phyloP scores from a whole-genome alignment of 1,140 invertebrate species.

The Drosophila carrolli region DNA sequence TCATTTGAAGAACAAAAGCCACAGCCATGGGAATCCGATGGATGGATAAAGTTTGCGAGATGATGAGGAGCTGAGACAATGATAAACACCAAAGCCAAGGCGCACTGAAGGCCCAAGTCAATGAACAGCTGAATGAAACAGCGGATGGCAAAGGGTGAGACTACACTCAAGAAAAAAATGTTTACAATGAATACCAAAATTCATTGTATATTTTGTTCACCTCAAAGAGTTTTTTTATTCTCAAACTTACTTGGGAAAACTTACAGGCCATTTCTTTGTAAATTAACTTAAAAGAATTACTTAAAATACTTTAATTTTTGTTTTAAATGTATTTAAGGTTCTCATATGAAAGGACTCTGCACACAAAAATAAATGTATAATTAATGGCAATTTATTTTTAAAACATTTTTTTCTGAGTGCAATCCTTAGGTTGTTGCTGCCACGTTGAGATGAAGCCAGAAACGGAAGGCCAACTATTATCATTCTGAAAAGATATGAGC shows the following conservation, averaged over 20 bases:
- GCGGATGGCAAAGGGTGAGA: slow-evolving; percentile 1
- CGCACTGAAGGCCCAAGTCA: slow-evolving; percentile 7
- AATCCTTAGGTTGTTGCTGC: slow-evolving; percentile 27
- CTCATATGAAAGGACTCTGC: no score
- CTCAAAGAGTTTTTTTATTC: no score
- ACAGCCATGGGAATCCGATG: slow-evolving; percentile 21
- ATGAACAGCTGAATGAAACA: slow-evolving; percentile 15
- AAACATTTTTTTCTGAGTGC: not conserved
- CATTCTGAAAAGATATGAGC: slow-evolving; percentile 77
- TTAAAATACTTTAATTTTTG: no score
- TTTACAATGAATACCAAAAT: no score
- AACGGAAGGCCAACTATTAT: slow-evolving; percentile 72
- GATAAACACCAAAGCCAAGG: slow-evolving; percentile 46
- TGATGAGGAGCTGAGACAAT: slow-evolving; percentile 22
- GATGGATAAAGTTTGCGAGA: slow-evolving; percentile 43
- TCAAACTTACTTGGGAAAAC: no score
- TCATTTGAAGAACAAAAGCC: slow-evolving; percentile 53
- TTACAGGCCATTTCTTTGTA: no score
- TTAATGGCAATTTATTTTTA: no score
- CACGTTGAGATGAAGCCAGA: slow-evolving; percentile 14
- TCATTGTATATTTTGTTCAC: no score
- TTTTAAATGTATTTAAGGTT: no score
- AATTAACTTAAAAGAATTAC: no score
- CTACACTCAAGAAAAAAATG: not conserved
- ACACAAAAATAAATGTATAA: no score